Conservation (phyloP, 2,797 vertebrate genomes). For the Forpus xanthops region DNA sequence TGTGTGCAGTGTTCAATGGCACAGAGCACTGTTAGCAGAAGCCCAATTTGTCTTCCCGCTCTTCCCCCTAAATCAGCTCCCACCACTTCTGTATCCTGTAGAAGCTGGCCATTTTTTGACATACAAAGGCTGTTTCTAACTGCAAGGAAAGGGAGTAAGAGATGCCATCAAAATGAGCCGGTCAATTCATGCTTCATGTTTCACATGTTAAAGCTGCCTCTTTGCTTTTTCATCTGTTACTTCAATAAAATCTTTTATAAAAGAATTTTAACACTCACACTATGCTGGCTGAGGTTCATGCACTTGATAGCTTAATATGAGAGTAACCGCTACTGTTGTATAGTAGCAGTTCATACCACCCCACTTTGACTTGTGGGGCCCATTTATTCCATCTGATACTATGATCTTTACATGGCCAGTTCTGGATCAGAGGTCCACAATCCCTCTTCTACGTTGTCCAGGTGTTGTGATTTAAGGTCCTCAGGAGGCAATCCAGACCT, state of each 20-base stretch:
- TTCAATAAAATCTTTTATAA: not conserved
- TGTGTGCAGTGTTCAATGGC: rapidly evolving
- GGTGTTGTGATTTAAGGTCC: not conserved
- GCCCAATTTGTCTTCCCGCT: not conserved
- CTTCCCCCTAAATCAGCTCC: not conserved
- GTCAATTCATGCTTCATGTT: not conserved
- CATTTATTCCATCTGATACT: not conserved
- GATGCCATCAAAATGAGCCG: not conserved
- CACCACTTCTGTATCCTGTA: not conserved
- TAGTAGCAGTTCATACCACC: not conserved
- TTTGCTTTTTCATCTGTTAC: not conserved
- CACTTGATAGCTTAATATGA: not conserved
- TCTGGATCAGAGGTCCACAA: not conserved
- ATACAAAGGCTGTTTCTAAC: not conserved
- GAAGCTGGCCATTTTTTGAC: not conserved
- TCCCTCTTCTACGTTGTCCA: not conserved
- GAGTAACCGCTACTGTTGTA: not conserved
- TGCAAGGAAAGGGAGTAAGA: not conserved
- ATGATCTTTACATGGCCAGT: not conserved
- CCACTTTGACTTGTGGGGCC: not conserved
- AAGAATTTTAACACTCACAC: not conserved
- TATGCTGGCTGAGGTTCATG: not conserved
- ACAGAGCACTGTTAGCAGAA: not conserved
- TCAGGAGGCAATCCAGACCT: not conserved
- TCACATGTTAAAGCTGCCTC: not conserved